A percentile compares a stretch with the other conserved stretches of the same genome.
Evolutionary conservation across 2,797 vertebrate genomes (phyloP).

Genomic region (Onychomys arenicola): DNA sequence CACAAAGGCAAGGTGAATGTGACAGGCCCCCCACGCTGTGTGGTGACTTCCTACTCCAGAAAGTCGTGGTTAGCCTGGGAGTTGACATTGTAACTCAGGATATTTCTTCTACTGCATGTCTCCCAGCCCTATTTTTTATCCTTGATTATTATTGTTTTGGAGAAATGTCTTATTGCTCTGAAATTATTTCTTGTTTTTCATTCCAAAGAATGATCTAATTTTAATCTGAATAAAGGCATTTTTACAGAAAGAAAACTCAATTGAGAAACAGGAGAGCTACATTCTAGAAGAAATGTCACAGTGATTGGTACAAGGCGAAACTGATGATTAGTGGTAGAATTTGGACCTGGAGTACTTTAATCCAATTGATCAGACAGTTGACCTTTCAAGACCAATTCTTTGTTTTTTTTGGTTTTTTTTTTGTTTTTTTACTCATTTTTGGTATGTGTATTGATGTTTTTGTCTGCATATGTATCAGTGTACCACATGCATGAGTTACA

Average conservation of each 20-base stretch:
- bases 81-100: neutral
- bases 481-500: neutral
- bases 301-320: slow-evolving; percentile 10
- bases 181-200: neutral
- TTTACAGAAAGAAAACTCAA: neutral
- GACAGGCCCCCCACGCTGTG: neutral
- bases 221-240: slow-evolving; percentile 42
- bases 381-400: neutral
- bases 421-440: neutral
- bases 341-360: neutral
- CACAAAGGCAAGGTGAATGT: neutral
- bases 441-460: neutral
- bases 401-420: too few species aligned
- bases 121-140: neutral
- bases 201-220: slow-evolving; percentile 50
- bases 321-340: neutral
- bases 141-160: slow-evolving; percentile 42
- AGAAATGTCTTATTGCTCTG: neutral
- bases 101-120: slow-evolving; percentile 18
- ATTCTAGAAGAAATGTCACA: slow-evolving; percentile 1
- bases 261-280: neutral
- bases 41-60: neutral
- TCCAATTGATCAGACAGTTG: neutral
- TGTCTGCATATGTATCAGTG: neutral
- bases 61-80: neutral